These are phyloP conservation scores for Patella depressa DNA, from an alignment of 2,888 invertebrate genomes.

Conservation along the genomic window DNA sequence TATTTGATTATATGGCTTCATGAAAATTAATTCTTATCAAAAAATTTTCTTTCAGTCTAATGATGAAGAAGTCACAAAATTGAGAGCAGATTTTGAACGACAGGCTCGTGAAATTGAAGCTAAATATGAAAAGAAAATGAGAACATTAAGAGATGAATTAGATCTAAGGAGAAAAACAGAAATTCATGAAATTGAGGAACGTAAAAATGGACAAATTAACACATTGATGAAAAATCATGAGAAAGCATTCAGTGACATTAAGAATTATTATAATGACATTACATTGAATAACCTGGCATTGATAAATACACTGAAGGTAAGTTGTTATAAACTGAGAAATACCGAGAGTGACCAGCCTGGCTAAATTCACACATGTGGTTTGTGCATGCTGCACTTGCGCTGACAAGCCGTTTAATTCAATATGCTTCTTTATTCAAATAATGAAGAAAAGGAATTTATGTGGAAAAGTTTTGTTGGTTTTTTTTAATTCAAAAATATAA, in stretches of 20 bases:
- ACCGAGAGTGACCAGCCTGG: too few species aligned
- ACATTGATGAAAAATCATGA: conserved; percentile 86
- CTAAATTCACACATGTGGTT: too few species aligned
- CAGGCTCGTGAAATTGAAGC: conserved; percentile 80
- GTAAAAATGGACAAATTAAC: conserved; percentile 89
- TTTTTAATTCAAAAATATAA: too few species aligned
- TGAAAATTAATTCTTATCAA: conserved; percentile 6
- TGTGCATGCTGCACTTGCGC: too few species aligned
- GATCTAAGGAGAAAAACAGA: conserved; percentile 73
- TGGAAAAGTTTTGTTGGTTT: too few species aligned
- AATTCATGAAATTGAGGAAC: conserved; percentile 85
- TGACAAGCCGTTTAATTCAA: too few species aligned
- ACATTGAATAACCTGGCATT: conserved; percentile 92
- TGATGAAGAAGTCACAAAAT: conserved; percentile 75
- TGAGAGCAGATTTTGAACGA: conserved; percentile 78
- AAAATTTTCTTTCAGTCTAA: conserved; percentile 67
- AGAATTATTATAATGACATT: conserved; percentile 95
- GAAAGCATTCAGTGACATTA: conserved; percentile 88
- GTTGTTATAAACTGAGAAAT: background rate
- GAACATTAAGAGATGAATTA: conserved; percentile 82
- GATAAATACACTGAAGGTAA: conserved; percentile 88
- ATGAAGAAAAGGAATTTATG: too few species aligned
- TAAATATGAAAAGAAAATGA: conserved; percentile 83
- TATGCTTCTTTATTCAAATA: too few species aligned
- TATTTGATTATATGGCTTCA: background rate